Evolutionary conservation across 2,797 vertebrate species (phyloP).

Genomic region (Brachymystax lenok): DNA sequence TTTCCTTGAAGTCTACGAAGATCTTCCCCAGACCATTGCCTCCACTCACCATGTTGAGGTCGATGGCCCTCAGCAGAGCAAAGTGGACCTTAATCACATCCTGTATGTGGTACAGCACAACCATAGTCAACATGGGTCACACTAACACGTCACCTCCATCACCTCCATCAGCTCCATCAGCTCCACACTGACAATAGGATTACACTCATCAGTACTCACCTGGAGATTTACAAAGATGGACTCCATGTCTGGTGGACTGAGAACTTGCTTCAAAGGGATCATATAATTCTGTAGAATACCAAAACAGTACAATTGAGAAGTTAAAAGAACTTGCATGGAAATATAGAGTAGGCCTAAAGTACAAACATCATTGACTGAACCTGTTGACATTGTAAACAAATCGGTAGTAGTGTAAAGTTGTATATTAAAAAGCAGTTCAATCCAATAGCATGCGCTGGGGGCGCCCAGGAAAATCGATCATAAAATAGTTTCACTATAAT

Average conservation of each 20-base stretch:
- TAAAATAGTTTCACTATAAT: conserved; percentile 14
- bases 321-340: not conserved
- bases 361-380: not conserved
- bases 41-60: conserved; percentile 87
- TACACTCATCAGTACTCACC: conserved; percentile 69
- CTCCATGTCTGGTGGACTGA: conserved; percentile 88
- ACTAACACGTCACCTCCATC: too few species aligned
- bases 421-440: conserved; percentile 16
- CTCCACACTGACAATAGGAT: too few species aligned
- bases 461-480: conserved; percentile 21
- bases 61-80: conserved; percentile 88
- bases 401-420: not conserved
- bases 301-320: not conserved
- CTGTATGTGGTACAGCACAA: conserved; percentile 63
- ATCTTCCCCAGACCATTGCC: conserved; percentile 89
- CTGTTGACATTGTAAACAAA: not conserved
- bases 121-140: not conserved
- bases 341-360: not conserved
- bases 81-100: conserved; percentile 94
- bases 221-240: conserved; percentile 96
- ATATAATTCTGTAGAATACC: conserved; percentile 86
- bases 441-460: conserved; percentile 14
- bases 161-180: too few species aligned
- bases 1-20: conserved; percentile 97
- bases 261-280: conserved; percentile 89